phyloP scores from a whole-genome alignment of 2,797 vertebrate genomes.

The Nannoperca obscura region DNA sequence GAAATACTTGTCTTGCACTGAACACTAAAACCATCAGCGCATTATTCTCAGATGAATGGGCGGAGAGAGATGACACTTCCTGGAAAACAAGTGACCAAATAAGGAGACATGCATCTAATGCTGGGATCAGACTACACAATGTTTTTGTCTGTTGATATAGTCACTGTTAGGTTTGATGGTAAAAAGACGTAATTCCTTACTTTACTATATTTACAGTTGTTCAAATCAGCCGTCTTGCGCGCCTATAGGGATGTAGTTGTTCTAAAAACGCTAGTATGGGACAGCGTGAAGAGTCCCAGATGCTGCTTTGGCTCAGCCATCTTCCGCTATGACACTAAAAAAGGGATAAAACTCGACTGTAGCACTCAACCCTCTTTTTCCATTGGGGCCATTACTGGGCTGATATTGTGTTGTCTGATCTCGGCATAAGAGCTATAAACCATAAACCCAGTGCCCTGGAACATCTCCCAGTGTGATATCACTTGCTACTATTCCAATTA shows the following conservation, averaged over 20 bases:
- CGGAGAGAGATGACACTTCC: conserved; percentile 16
- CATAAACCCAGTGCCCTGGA: conserved; percentile 30
- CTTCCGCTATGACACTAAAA: background rate
- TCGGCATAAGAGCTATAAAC: background rate
- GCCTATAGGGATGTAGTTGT: background rate
- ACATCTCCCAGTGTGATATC: conserved; percentile 36
- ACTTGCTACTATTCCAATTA: background rate
- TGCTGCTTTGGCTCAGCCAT: background rate
- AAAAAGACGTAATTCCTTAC: background rate
- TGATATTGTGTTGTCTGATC: conserved; percentile 41
- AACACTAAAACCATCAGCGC: background rate
- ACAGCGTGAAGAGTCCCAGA: background rate
- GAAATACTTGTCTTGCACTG: background rate
- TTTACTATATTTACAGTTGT: background rate
- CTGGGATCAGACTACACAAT: conserved; percentile 41
- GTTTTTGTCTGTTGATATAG: background rate
- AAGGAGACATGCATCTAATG: conserved; percentile 10
- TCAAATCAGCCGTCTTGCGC: background rate
- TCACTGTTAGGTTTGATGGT: background rate
- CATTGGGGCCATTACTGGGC: background rate
- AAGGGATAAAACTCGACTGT: background rate
- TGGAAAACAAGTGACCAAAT: conserved; percentile 3
- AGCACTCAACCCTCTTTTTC: background rate
- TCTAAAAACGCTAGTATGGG: background rate
- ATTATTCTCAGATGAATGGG: background rate